Evolutionary conservation across 2,888 invertebrate genomes (phyloP), one percentile per base, ranked within the genome.

Genomic region (Rhaphigaster nebulosa): DNA sequence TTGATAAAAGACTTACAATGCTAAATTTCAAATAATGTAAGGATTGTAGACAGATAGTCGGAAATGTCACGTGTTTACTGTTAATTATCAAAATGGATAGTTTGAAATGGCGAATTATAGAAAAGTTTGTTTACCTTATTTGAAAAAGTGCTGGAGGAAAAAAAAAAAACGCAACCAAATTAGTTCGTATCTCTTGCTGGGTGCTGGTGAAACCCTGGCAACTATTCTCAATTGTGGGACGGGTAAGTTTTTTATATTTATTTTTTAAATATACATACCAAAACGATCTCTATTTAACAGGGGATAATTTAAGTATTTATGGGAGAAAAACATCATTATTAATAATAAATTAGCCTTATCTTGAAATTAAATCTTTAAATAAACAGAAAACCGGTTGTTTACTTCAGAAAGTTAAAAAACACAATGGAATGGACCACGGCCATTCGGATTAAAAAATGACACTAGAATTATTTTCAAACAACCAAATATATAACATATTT

Each of bases 91-190:
- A 76, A 76, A 76, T 76, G 70, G 70, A 18, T 38, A 76, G 38
- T 76, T 76, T 18, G 70, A 12, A 29, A 76, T 76, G 70, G 70
- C 34, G 38, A 5, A 20, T 18, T 76, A 76, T 76, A 76, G 38
- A 76, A 34, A 76, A 76, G 10, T 76, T 34, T 76, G 70, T 38
- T 38, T 76, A 23, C 70, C 70, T 8, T 76, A 76, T 76, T 23
- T 76, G 70, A 76, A 76, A 76, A 76, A 76, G 70, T 76, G 70
- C 70, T 76, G 70, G 70, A 76, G 6, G 70, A 76, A 34, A 76
- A 76, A 76, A 76, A 38, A 38, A 76, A 76, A 38, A 65, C 13
- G 1, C 20, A 38, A 76, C 38, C 34, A 38, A 38, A 18, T 20
- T 76, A 38, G 20, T 38, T 20, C 70, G 20, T 20, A 38, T 38